Percentiles rank a stretch among this genome's conserved stretches.
Evolutionary conservation across 2,113 vertebrate genomes (phyloP).

Genomic region (Bucco capensis): DNA sequence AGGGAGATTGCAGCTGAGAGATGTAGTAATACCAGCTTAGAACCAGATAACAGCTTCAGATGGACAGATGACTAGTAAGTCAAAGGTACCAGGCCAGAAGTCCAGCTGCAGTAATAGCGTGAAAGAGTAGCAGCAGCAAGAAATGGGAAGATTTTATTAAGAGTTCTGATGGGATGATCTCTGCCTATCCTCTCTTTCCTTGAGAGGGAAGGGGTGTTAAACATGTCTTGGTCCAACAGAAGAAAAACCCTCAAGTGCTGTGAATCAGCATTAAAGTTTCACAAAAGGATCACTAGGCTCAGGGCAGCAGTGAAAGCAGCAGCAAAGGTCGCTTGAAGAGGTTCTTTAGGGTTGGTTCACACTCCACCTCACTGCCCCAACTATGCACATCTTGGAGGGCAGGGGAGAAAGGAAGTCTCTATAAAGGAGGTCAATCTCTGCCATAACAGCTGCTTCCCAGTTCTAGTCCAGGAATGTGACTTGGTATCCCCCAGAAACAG

Average conservation of each 20-base stretch:
- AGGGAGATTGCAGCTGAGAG: not conserved
- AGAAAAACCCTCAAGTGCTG: fast-evolving
- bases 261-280: not conserved
- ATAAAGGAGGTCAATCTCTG: not conserved
- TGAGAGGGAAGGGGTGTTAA: not conserved
- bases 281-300: not conserved
- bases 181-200: not conserved
- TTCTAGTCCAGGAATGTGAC: not conserved
- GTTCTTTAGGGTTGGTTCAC: not conserved
- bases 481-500: not conserved
- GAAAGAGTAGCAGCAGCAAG: not conserved
- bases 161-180: not conserved
- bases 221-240: not conserved
- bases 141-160: not conserved
- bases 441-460: not conserved
- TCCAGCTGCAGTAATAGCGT: not conserved
- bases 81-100: not conserved
- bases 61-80: not conserved
- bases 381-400: fast-evolving
- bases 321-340: not conserved
- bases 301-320: not conserved
- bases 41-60: not conserved
- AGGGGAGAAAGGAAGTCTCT: not conserved
- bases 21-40: not conserved
- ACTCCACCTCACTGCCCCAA: not conserved